A percentile compares a stretch with the other conserved stretches of the same genome.
These are phyloP conservation scores for Eospalax fontanierii DNA, from an alignment of 2,797 vertebrate species.

Conservation along the genomic window DNA sequence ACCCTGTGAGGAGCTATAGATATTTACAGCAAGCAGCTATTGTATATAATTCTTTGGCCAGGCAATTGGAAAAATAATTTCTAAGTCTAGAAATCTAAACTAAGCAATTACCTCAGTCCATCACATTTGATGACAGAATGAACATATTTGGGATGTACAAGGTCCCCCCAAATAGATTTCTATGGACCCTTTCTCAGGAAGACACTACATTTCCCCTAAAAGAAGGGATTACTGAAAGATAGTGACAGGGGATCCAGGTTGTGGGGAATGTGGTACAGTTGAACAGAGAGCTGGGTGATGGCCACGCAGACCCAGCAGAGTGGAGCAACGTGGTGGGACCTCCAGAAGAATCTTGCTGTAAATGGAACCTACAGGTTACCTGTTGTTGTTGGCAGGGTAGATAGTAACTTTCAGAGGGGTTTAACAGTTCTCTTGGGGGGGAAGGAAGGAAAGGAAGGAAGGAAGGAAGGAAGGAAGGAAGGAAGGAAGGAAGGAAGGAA, in stretches of 20 bases:
- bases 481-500: background rate
- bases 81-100: background rate
- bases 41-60: background rate
- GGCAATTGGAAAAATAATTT: background rate
- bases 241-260: background rate
- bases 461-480: background rate
- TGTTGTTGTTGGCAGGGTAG: background rate
- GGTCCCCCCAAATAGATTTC: background rate
- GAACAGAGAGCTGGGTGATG: background rate
- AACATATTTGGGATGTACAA: background rate
- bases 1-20: background rate
- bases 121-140: background rate
- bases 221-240: background rate
- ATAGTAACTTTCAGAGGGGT: background rate
- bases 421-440: background rate
- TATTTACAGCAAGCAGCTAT: background rate
- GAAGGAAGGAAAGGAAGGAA: background rate
- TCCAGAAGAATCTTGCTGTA: background rate
- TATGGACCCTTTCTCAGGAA: background rate
- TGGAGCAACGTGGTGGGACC: background rate
- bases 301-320: no score
- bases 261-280: background rate
- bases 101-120: background rate
- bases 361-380: background rate
- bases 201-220: background rate